A percentile compares a stretch with the other conserved stretches of the same genome.
phyloP scores from a whole-genome alignment of 2,888 invertebrate genomes.

The Pherbina coryleti region DNA sequence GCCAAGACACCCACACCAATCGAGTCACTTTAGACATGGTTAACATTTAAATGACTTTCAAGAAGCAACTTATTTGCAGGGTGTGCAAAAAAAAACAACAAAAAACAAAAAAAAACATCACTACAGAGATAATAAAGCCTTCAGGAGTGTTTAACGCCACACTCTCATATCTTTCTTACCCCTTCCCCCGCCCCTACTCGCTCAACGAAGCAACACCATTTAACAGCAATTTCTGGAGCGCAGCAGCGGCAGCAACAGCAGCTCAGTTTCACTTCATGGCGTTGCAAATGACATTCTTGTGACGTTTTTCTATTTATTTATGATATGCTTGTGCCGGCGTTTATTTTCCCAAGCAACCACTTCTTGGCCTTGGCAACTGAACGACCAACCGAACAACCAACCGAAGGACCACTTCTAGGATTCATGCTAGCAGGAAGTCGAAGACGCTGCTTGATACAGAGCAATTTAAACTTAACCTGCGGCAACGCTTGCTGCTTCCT shows the following conservation, averaged over 20 bases:
- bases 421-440: neutral
- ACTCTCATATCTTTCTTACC: too few species aligned
- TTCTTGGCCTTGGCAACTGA: neutral
- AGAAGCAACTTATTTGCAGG: conserved; percentile 13
- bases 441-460: neutral
- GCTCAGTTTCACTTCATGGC: conserved; percentile 1
- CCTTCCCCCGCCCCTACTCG: neutral
- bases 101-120: neutral
- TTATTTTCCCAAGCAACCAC: neutral
- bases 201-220: neutral
- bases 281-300: conserved; percentile 28
- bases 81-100: neutral
- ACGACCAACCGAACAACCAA: neutral
- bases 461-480: conserved; percentile 26
- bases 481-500: neutral
- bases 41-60: conserved; percentile 24
- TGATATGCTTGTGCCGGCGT: conserved; percentile 19
- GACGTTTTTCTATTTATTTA: conserved; percentile 36
- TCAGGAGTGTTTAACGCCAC: conserved; percentile 11
- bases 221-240: conserved; percentile 20
- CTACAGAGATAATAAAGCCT: conserved; percentile 31
- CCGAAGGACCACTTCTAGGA: neutral
- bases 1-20: neutral
- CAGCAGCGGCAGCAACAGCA: neutral
- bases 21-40: neutral